Percentiles rank a stretch among this genome's conserved stretches.
Evolutionary conservation across 2,888 invertebrate species (phyloP).

Genomic region (Micoletzkya japonica): DNA sequence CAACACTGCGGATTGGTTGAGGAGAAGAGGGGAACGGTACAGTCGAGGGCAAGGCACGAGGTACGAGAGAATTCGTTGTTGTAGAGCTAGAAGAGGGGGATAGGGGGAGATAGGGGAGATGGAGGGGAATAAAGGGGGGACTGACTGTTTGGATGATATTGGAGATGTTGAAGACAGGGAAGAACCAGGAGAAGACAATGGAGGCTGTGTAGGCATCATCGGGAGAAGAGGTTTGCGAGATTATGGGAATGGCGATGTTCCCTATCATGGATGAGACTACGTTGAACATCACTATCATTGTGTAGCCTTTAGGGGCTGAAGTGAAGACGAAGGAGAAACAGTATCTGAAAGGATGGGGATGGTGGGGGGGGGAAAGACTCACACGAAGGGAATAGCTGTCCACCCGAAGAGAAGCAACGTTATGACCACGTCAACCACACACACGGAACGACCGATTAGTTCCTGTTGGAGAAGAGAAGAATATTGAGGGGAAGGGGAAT

Average conservation of each 20-base stretch:
- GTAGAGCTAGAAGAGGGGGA: constrained; percentile 42
- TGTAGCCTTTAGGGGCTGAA: constrained; percentile 58
- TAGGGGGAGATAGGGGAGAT: too few relatives aligned
- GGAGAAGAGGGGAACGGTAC: constrained; percentile 32
- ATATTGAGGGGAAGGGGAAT: neutral
- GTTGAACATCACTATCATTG: constrained; percentile 55
- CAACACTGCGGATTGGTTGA: constrained; percentile 36
- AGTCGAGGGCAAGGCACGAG: constrained; percentile 47
- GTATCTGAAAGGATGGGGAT: constrained; percentile 38
- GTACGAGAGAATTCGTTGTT: constrained; percentile 50
- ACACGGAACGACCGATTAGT: constrained; percentile 21
- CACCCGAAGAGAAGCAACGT: constrained; percentile 48
- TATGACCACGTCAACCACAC: constrained; percentile 36
- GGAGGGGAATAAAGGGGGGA: neutral
- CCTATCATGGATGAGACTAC: constrained; percentile 56
- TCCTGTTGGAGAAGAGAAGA: constrained; percentile 8
- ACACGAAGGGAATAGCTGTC: constrained; percentile 49
- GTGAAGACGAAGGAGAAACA: constrained; percentile 53
- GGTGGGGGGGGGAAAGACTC: neutral
- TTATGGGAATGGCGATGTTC: constrained; percentile 56
- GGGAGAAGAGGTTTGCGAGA: constrained; percentile 40
- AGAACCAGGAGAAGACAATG: constrained; percentile 36
- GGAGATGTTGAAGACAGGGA: constrained; percentile 40
- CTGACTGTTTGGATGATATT: constrained; percentile 31
- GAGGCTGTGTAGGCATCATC: constrained; percentile 35